Conservation (phyloP, 2,113 vertebrate genomes). For the Pterocles orientalis region DNA sequence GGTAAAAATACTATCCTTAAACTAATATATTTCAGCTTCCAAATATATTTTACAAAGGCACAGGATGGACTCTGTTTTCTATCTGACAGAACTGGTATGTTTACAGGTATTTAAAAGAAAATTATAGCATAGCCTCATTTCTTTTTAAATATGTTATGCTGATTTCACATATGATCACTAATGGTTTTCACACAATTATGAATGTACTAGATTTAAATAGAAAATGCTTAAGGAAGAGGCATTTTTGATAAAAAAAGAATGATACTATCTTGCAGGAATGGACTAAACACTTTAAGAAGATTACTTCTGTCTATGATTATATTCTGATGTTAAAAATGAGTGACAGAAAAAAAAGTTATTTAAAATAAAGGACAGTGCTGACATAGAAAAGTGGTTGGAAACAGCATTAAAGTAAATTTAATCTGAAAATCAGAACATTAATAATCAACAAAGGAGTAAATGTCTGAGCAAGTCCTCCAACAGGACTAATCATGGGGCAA, state of each 20-base stretch:
- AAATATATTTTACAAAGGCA: neutral
- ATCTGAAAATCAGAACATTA: neutral
- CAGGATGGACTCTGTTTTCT: neutral
- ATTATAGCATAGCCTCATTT: neutral
- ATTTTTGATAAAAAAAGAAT: neutral
- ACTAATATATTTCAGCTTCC: neutral
- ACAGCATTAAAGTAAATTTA: neutral
- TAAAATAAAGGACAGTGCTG: neutral
- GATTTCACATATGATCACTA: neutral
- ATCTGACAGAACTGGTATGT: neutral
- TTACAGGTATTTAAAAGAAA: neutral
- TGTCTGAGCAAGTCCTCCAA: neutral
- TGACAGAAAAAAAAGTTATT: neutral
- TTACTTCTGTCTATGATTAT: neutral
- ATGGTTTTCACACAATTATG: neutral
- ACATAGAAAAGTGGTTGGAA: neutral
- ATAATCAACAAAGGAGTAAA: neutral
- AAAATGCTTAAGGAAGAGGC: neutral
- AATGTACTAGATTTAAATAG: neutral
- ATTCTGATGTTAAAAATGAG: neutral
- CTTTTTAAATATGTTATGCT: neutral
- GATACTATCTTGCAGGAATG: neutral
- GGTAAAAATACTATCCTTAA: neutral
- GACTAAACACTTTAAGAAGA: neutral
- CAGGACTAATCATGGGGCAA: neutral